phyloP scores from a whole-genome alignment of 1,140 invertebrate genomes.

The Oppia nitens region DNA sequence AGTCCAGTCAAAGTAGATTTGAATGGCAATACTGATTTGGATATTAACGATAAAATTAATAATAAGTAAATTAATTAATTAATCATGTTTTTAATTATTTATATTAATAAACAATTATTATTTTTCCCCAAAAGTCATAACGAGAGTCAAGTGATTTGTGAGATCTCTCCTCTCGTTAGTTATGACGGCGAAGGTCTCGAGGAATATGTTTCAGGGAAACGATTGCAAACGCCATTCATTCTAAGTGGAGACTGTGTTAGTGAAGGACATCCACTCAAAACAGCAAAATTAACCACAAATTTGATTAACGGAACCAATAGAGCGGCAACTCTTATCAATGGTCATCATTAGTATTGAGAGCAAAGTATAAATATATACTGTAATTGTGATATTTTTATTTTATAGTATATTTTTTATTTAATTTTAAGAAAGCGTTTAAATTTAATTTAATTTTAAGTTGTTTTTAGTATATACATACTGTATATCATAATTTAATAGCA shows the following conservation, averaged over 20 bases:
- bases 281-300: too few relatives aligned
- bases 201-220: slow-evolving; percentile 15
- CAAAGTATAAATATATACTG: too few relatives aligned
- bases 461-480: too few relatives aligned
- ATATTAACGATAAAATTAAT: slow-evolving; percentile 8
- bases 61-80: slow-evolving; percentile 10
- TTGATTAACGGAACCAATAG: too few relatives aligned
- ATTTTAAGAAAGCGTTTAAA: too few relatives aligned
- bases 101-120: neutral
- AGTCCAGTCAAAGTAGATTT: slow-evolving; percentile 7
- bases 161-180: slow-evolving; percentile 78
- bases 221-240: slow-evolving; percentile 11
- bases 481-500: too few relatives aligned
- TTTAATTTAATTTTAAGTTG: too few relatives aligned
- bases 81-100: slow-evolving; percentile 8
- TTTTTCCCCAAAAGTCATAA: slow-evolving; percentile 26
- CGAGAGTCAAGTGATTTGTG: slow-evolving; percentile 47
- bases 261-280: too few relatives aligned
- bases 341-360: too few relatives aligned
- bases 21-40: neutral
- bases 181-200: slow-evolving; percentile 56
- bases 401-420: too few relatives aligned
- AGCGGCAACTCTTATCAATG: too few relatives aligned
- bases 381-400: too few relatives aligned
- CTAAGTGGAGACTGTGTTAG: slow-evolving; percentile 24